Conservation (phyloP, 2,113 vertebrate species). For the Pongo pygmaeus region DNA sequence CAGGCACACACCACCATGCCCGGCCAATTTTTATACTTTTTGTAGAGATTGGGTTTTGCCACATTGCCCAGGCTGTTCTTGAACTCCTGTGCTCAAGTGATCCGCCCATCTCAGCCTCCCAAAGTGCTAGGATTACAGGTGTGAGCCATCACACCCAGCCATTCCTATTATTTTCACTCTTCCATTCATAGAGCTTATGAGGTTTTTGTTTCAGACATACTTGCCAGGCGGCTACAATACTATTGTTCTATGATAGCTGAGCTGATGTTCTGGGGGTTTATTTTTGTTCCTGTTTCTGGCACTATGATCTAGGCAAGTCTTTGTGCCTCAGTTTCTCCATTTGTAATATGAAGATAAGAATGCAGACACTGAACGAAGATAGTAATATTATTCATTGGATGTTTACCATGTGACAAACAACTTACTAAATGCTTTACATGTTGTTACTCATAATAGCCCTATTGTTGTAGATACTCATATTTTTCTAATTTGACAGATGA, state of each 20-base stretch:
- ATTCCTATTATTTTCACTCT: neutral
- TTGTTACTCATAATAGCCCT: neutral
- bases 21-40: too few relatives aligned
- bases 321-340: neutral
- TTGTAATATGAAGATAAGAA: neutral
- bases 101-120: too few relatives aligned
- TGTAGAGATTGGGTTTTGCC: too few relatives aligned
- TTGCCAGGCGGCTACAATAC: neutral
- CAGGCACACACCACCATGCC: too few relatives aligned
- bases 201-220: neutral
- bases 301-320: neutral
- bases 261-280: neutral
- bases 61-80: too few relatives aligned
- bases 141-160: too few relatives aligned
- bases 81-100: too few relatives aligned
- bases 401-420: neutral
- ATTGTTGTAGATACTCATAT: neutral
- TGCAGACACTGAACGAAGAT: neutral
- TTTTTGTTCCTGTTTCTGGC: neutral
- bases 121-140: too few relatives aligned
- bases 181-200: neutral
- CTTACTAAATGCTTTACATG: neutral
- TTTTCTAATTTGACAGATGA: neutral
- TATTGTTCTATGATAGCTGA: neutral
- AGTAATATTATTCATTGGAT: neutral